A percentile compares a stretch with the other conserved stretches of the same genome.
Conservation (phyloP, 2,888 invertebrate genomes). For the Biston betularia region DNA sequence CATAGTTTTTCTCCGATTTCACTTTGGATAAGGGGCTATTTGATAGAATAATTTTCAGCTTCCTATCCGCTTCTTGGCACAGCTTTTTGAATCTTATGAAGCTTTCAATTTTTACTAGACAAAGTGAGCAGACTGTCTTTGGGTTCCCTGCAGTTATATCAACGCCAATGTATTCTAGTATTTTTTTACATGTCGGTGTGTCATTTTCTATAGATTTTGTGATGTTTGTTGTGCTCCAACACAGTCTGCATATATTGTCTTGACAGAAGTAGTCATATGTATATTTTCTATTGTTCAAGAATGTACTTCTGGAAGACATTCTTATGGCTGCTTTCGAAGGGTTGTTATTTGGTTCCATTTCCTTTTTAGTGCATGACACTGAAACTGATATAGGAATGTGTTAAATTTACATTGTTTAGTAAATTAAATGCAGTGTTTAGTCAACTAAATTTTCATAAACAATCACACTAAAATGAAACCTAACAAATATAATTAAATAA, state of each 20-base stretch:
- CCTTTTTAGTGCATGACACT: slow-evolving; percentile 2
- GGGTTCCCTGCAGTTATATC: neutral
- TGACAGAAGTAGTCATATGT: slow-evolving; percentile 10
- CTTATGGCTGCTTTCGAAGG: neutral
- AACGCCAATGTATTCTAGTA: neutral
- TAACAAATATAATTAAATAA: neutral
- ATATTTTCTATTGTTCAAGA: slow-evolving; percentile 1
- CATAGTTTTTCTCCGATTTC: neutral
- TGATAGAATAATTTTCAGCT: neutral
- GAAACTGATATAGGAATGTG: neutral
- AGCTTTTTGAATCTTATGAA: slow-evolving; percentile 6
- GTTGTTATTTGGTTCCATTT: neutral
- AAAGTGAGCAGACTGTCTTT: neutral
- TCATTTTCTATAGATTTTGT: neutral
- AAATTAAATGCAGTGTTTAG: too few species aligned
- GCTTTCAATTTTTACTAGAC: neutral
- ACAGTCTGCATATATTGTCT: slow-evolving; percentile 5
- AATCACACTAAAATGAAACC: too few species aligned
- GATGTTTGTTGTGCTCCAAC: slow-evolving; percentile 6
- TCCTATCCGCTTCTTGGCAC: slow-evolving; percentile 4
- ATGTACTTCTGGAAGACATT: neutral
- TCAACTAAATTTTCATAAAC: too few species aligned
- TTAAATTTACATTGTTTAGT: too few species aligned
- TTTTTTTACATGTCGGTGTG: neutral
- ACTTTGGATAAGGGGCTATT: neutral